These are phyloP conservation scores for Odontocolon sp. DNA, from an alignment of 2,888 invertebrate species.

Conservation along the genomic window DNA sequence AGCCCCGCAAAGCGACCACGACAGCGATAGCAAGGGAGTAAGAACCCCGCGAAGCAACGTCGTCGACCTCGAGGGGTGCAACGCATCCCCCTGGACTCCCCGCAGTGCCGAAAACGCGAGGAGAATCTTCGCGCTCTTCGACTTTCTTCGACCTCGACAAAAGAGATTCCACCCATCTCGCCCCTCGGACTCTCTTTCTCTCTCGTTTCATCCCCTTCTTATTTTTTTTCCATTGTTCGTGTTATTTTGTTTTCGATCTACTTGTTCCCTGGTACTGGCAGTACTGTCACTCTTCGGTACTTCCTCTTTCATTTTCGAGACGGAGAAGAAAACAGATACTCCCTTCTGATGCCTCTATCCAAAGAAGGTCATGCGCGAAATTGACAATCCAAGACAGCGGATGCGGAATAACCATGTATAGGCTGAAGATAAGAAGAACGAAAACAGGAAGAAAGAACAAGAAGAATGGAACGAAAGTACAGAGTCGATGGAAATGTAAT, in stretches of 20 bases:
- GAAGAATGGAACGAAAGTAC: not conserved
- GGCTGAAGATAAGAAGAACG: constrained; percentile 1
- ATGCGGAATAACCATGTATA: constrained; percentile 53
- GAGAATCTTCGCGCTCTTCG: no score
- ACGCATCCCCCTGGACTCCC: not conserved
- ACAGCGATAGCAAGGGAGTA: constrained; percentile 9
- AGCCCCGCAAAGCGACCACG: constrained; percentile 26
- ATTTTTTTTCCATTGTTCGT: not conserved
- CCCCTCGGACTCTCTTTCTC: not conserved
- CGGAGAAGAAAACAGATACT: no score
- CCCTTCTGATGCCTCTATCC: constrained; percentile 2
- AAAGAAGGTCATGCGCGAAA: constrained; percentile 56
- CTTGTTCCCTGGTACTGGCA: not conserved
- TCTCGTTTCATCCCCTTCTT: no score
- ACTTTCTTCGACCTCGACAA: constrained; percentile 44
- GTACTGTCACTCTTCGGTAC: not conserved
- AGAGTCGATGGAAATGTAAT: not conserved
- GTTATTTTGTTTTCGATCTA: not conserved
- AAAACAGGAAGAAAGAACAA: not conserved
- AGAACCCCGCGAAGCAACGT: not conserved
- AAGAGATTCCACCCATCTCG: constrained; percentile 48
- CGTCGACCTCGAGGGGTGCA: constrained; percentile 18
- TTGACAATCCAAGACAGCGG: constrained; percentile 58
- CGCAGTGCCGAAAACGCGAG: constrained; percentile 40
- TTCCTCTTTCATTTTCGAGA: not conserved